These are phyloP conservation scores for Diaprepes abbreviatus DNA, from an alignment of 2,888 invertebrate genomes.

Conservation along the genomic window DNA sequence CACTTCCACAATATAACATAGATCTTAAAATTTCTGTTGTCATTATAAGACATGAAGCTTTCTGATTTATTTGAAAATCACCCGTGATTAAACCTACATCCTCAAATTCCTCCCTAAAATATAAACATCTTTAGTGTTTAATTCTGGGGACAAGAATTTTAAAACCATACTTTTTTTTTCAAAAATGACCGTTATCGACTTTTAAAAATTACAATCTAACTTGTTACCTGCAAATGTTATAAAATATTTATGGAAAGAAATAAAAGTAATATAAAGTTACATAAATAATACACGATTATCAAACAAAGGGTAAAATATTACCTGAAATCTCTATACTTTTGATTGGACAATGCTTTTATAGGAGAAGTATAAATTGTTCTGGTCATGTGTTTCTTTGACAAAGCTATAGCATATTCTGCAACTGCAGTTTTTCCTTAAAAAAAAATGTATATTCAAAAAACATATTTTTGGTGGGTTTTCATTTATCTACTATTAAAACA, in stretches of 20 bases:
- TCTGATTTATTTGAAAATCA: slow-evolving; percentile 94
- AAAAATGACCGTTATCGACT: too few species aligned
- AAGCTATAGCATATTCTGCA: slow-evolving; percentile 98
- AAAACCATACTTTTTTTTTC: too few species aligned
- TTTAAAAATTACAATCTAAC: too few species aligned
- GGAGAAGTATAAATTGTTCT: slow-evolving; percentile 98
- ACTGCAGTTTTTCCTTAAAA: slow-evolving; percentile 88
- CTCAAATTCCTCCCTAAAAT: slow-evolving; percentile 82
- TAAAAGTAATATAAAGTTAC: too few species aligned
- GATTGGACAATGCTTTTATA: slow-evolving; percentile 98
- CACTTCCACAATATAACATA: slow-evolving; percentile 96
- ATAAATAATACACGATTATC: too few species aligned
- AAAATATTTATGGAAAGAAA: too few species aligned
- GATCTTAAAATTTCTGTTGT: slow-evolving; percentile 98
- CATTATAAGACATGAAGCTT: slow-evolving; percentile 97
- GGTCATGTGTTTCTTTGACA: slow-evolving; percentile 93
- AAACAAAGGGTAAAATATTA: slow-evolving; percentile 8
- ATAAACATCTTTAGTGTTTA: too few species aligned
- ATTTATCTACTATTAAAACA: neutral
- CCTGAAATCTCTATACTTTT: slow-evolving; percentile 95
- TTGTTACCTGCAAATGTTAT: too few species aligned
- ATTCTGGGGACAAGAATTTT: too few species aligned
- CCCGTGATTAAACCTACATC: slow-evolving; percentile 96
- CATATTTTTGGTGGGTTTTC: too few species aligned
- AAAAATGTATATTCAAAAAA: neutral